phyloP scores from a whole-genome alignment of 2,797 vertebrate genomes.

The Scolopax bukidnonensis region DNA sequence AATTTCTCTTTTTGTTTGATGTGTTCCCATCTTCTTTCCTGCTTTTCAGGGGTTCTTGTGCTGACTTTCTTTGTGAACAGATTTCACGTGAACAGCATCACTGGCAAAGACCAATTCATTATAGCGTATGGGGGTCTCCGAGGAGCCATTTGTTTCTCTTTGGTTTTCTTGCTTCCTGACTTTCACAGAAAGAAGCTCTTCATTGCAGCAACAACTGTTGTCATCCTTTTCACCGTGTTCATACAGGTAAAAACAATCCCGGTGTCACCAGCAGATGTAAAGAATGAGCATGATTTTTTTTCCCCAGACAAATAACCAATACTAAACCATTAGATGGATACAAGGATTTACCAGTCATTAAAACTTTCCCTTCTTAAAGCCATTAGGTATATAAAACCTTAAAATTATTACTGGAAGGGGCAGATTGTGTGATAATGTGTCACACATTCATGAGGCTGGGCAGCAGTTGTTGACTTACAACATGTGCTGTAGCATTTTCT shows the following conservation, averaged over 20 bases:
- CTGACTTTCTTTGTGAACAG: slow-evolving; percentile 77
- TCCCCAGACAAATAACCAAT: neutral
- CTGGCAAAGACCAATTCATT: slow-evolving; percentile 78
- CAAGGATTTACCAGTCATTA: neutral
- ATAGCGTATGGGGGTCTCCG: slow-evolving; percentile 73
- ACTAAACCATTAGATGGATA: neutral
- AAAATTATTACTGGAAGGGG: neutral
- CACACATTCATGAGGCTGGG: neutral
- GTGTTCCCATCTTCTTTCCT: neutral
- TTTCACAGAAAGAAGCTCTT: slow-evolving; percentile 77
- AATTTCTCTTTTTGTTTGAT: neutral
- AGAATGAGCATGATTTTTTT: neutral
- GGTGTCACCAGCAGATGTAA: neutral
- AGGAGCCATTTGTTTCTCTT: slow-evolving; percentile 76
- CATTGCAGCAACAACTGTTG: slow-evolving; percentile 74
- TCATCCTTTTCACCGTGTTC: slow-evolving; percentile 78
- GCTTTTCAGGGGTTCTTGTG: slow-evolving; percentile 72
- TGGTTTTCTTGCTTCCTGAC: slow-evolving; percentile 76
- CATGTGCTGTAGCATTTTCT: neutral
- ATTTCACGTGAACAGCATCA: slow-evolving; percentile 71
- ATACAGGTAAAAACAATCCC: slow-evolving; percentile 60
- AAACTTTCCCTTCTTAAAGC: neutral
- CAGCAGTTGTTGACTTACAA: neutral
- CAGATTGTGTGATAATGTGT: neutral
- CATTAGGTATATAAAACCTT: neutral